Evolutionary conservation across 2,113 vertebrate species (phyloP), one percentile per base, ranked within the genome.

Genomic region (Eonycteris spelaea): DNA sequence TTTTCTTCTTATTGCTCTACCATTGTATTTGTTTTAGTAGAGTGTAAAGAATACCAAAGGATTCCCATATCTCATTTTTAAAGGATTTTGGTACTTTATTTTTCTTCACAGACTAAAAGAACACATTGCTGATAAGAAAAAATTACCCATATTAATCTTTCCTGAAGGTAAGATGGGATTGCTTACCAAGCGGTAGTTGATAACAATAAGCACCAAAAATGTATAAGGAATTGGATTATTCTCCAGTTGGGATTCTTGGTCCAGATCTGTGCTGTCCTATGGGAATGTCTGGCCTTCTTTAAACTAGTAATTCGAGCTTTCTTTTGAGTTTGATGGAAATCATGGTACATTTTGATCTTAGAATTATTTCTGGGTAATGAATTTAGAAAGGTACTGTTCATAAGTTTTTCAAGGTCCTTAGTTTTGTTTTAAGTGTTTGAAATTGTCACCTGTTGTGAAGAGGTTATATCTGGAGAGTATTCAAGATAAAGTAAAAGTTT

Each of bases 111-210:
- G 99, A 95, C 98, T 99, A 45, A 99, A 87, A 97, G 99, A 99
- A 98, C 99, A 99, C 5, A 97, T 99, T 33, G 98, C 99, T 1
- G 99, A 99, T 86, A 99, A 98, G 98, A 99, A 97, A 97, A 99
- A 99, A 97, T 98, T 99, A 73, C 99, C 99, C 0, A 99, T 99
- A 95, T 97, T 99, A 95, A 99, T 99, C 93, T 99, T 99, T 95
- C 99, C 99, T 95, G 99, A 99, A 99, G 99, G 99, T 99, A 98
- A 98, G 99, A 97, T 33, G 35, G 35, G 93, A 43, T 24, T 96
- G 12, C 3, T 12, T 71, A n/a, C 45, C 7, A 48, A 28, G 6
- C n/a, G 40, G 2, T 21, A 13, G 24, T 28, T 70, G 53, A 40
- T 26, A 35, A 45, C 45, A 51, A 5, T 3, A 30, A 61, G 14